A percentile compares a stretch with the other conserved stretches of the same genome.
Conservation (phyloP, 2,888 invertebrate genomes). For the Phymatocera aterrima region DNA sequence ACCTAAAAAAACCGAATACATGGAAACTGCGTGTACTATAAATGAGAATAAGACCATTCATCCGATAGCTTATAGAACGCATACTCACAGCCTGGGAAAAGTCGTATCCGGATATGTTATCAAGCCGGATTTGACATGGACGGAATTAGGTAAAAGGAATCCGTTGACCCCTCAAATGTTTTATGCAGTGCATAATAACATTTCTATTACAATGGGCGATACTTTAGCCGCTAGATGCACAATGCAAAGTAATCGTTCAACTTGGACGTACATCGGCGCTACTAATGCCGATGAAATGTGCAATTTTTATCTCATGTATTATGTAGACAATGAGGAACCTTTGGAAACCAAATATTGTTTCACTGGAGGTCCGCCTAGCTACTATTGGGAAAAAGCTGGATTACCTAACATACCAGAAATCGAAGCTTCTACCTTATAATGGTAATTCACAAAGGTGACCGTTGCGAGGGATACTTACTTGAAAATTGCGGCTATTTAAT, state of each 20-base stretch:
- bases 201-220: conserved; percentile 83
- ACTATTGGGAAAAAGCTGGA: conserved; percentile 85
- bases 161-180: conserved; percentile 97
- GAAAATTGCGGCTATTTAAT: conserved; percentile 4
- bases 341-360: conserved; percentile 90
- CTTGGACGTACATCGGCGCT: conserved; percentile 84
- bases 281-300: conserved; percentile 96
- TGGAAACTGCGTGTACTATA: conserved; percentile 94
- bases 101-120: conserved; percentile 87
- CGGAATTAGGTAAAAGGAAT: conserved; percentile 88
- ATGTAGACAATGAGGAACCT: conserved; percentile 86
- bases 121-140: conserved; percentile 82
- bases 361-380: conserved; percentile 88
- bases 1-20: conserved; percentile 83
- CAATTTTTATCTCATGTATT: conserved; percentile 97
- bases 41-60: conserved; percentile 89
- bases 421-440: conserved; percentile 80
- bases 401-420: conserved; percentile 86
- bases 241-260: conserved; percentile 86
- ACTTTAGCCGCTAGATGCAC: conserved; percentile 93
- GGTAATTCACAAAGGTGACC: conserved; percentile 46
- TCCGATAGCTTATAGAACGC: conserved; percentile 97
- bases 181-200: conserved; percentile 84
- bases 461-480: not conserved
- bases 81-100: conserved; percentile 93